Conservation (phyloP, 2,797 vertebrate species). For the Diceros bicornis region DNA sequence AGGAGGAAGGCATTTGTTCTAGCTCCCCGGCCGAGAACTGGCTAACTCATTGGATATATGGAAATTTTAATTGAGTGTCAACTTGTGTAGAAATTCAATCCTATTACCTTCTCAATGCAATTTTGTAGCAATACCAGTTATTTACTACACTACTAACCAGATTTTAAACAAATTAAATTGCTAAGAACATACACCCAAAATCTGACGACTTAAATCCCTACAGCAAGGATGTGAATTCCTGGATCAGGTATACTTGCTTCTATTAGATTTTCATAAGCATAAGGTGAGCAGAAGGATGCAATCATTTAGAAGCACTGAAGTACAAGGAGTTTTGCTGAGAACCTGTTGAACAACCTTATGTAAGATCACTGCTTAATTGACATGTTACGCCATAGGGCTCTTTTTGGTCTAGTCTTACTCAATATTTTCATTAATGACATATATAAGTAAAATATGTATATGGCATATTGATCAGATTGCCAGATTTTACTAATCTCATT, state of each 20-base stretch:
- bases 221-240: slow-evolving; percentile 51
- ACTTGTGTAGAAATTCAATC: slow-evolving; percentile 89
- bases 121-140: slow-evolving; percentile 88
- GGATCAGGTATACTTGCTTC: neutral
- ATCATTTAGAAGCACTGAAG: neutral
- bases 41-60: slow-evolving; percentile 87
- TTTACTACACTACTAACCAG: slow-evolving; percentile 89
- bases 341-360: slow-evolving; percentile 27
- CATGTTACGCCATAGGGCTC: neutral
- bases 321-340: slow-evolving; percentile 41
- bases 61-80: slow-evolving; percentile 91
- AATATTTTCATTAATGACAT: slow-evolving; percentile 60
- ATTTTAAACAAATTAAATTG: slow-evolving; percentile 90
- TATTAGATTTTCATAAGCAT: slow-evolving; percentile 37
- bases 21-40: slow-evolving; percentile 80
- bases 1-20: slow-evolving; percentile 83
- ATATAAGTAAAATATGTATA: neutral
- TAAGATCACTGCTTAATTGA: neutral
- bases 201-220: slow-evolving; percentile 76
- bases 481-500: slow-evolving; percentile 48
- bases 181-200: slow-evolving; percentile 85
- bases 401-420: slow-evolving; percentile 16
- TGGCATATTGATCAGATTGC: slow-evolving; percentile 25
- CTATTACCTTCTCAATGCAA: slow-evolving; percentile 87
- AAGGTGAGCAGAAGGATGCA: slow-evolving; percentile 18